phyloP scores from a whole-genome alignment of 2,113 vertebrate genomes.

The Alexandromys fortis region DNA sequence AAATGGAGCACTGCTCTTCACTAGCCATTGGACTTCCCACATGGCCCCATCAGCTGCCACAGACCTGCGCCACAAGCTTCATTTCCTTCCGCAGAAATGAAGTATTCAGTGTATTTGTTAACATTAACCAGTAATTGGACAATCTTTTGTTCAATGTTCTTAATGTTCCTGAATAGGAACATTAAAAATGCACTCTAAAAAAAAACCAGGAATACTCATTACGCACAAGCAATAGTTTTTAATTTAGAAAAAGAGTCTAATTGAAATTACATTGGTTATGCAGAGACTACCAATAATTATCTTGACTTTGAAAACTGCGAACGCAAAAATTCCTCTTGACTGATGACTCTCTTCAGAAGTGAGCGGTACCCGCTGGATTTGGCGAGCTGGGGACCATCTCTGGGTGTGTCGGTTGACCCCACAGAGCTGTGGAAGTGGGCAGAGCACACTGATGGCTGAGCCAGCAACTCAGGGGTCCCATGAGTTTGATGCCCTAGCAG shows the following conservation, averaged over 20 bases:
- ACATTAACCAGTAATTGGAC: slow-evolving; percentile 67
- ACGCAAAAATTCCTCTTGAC: slow-evolving; percentile 60
- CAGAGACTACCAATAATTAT: slow-evolving; percentile 71
- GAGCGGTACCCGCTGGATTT: slow-evolving; percentile 11
- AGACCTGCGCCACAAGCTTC: neutral
- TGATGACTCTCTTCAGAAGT: slow-evolving; percentile 70
- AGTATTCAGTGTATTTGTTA: slow-evolving; percentile 58
- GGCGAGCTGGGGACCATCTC: neutral
- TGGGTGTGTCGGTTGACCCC: neutral
- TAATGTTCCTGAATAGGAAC: slow-evolving; percentile 75
- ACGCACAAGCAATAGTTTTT: slow-evolving; percentile 79
- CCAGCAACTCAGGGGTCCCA: neutral
- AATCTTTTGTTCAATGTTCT: slow-evolving; percentile 68
- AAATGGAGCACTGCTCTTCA: neutral
- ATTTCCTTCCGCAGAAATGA: neutral
- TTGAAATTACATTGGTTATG: slow-evolving; percentile 77
- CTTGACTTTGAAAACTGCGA: slow-evolving; percentile 69
- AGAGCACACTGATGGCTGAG: neutral
- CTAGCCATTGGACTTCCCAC: neutral
- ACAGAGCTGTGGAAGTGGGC: neutral
- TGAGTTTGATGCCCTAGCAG: neutral
- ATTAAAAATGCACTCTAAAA: slow-evolving; percentile 72
- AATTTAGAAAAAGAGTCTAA: slow-evolving; percentile 80
- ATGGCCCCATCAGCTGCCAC: neutral
- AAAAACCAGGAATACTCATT: slow-evolving; percentile 58